Evolutionary conservation across 2,113 vertebrate genomes (phyloP).

Genomic region (Notothenia coriiceps): DNA sequence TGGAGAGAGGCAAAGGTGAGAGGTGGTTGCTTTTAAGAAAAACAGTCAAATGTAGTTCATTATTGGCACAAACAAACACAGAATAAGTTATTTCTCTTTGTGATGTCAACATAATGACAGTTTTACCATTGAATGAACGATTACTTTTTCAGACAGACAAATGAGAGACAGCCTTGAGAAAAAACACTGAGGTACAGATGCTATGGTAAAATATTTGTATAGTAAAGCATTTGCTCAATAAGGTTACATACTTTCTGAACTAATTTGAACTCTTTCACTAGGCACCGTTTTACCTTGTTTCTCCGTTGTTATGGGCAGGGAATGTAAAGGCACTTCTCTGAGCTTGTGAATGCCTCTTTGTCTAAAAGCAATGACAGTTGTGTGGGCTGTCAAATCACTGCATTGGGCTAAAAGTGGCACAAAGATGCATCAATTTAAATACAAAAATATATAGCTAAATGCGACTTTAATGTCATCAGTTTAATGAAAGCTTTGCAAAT

Average conservation of each 20-base stretch:
- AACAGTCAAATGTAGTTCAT: background rate
- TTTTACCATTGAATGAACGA: background rate
- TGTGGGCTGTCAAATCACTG: background rate
- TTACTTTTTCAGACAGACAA: background rate
- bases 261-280: background rate
- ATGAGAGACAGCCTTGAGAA: constrained; percentile 5
- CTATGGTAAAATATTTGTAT: background rate
- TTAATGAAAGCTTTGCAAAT: background rate
- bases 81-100: background rate
- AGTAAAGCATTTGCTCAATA: background rate
- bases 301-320: background rate
- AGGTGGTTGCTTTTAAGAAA: constrained; percentile 1
- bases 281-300: background rate
- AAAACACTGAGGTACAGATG: background rate
- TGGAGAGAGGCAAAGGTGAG: background rate
- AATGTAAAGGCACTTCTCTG: background rate
- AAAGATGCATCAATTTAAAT: background rate
- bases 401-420: background rate
- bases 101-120: background rate
- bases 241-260: background rate
- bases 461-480: background rate
- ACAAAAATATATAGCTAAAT: background rate
- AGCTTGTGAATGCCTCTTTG: background rate
- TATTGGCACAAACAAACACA: background rate
- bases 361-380: no score